Conservation (phyloP, 2,113 vertebrate species). For the Bufo bufo region DNA sequence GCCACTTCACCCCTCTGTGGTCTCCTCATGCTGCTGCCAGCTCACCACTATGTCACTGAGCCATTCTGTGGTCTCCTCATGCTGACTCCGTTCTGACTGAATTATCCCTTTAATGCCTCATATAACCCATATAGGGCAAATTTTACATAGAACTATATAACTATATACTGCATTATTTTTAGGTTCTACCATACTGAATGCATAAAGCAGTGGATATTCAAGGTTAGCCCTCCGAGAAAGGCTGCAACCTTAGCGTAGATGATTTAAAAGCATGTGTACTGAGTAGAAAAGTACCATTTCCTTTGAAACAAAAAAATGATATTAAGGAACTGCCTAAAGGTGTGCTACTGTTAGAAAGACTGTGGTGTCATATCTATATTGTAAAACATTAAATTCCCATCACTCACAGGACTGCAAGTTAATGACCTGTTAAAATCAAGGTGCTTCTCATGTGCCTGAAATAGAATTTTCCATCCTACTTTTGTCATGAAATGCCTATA, state of each 20-base stretch:
- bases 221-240: background rate
- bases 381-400: conserved; percentile 51
- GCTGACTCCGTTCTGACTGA: too few species aligned
- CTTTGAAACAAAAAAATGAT: conserved; percentile 35
- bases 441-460: conserved; percentile 45
- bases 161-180: background rate
- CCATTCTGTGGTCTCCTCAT: too few species aligned
- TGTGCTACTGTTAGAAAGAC: conserved; percentile 34
- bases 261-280: conserved; percentile 14
- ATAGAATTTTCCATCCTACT: conserved; percentile 54
- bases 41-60: too few species aligned
- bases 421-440: conserved; percentile 56
- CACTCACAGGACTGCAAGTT: conserved; percentile 51
- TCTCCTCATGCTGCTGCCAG: too few species aligned
- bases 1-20: too few species aligned
- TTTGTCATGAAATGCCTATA: conserved; percentile 54
- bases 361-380: conserved; percentile 49
- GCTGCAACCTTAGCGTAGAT: background rate
- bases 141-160: background rate
- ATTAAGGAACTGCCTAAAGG: conserved; percentile 43
- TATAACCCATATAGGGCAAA: too few species aligned
- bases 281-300: conserved; percentile 10
- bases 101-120: too few species aligned
- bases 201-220: background rate
- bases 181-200: background rate